Base-by-base conservation (phyloP, 1,140 invertebrate genomes). In the Drosophila nigromelanica region DNA sequence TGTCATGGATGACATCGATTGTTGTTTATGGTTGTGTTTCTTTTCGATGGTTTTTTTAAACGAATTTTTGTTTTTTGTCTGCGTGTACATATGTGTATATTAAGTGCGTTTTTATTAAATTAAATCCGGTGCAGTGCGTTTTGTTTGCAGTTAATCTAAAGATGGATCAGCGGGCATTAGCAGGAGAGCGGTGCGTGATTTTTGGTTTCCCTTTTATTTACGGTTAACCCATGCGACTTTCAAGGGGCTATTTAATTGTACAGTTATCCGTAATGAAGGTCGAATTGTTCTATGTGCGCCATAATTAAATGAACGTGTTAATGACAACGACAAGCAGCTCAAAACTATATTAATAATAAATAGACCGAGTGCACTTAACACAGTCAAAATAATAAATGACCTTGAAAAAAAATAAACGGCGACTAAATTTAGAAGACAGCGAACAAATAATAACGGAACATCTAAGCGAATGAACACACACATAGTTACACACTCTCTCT, bases 281-380 rank as follows among this genome's bases (percentile, higher is more conserved):
- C 47, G 27, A 24, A 24, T 27, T 21, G 6, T 37, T n/a, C 39
- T 30, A 30, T 1, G 51, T 27, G n/a, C 21, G 45, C 30, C 43
- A 45, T 79, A 61, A 69, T 51, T 59, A 55, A 14, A 14, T 60
- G 45, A 63, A 79, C 74, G 82, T 85, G 81, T 63, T 62, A 30
- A 37, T 60, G 15, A 11, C 42, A 21, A 33, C 43, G 47, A 43
- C 10, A 39, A 37, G 51, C 43, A 45, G 69, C 80, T 86, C 42
- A 37, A 59, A 70, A 37, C 39, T 15, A 4, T 33, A 55, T 50
- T 74, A 74, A 74, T 62, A 58, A 74, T 70, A 74, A 43, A 61
- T 50, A 48, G 55, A 47, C 6, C 56, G 40, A 35, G 14, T 55
- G 51, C 68, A 56, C 35, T 52, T 27, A n/a, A 7, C 39, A 40